phyloP scores from a whole-genome alignment of 2,888 invertebrate species.

The Tetragnatha montana region DNA sequence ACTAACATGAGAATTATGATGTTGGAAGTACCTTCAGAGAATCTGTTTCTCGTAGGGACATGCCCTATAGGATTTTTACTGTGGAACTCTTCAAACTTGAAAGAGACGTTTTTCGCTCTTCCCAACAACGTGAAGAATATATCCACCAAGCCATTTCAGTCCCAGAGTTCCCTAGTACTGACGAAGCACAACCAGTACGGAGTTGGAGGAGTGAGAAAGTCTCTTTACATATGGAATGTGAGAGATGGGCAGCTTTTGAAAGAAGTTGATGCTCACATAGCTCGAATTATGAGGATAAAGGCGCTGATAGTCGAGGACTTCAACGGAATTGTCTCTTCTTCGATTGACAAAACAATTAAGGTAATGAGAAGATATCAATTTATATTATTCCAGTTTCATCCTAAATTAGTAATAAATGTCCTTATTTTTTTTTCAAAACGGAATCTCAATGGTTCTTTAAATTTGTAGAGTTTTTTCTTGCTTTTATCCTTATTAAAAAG shows the following conservation, averaged over 20 bases:
- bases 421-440: too few species aligned
- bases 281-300: constrained; percentile 93
- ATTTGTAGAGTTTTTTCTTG: constrained; percentile 75
- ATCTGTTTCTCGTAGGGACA: constrained; percentile 48
- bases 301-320: constrained; percentile 87
- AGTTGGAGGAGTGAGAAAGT: constrained; percentile 96
- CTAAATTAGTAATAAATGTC: constrained; percentile 30
- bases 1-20: constrained; percentile 34
- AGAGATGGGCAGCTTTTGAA: constrained; percentile 88
- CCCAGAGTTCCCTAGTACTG: constrained; percentile 90
- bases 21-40: constrained; percentile 43
- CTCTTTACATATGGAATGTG: constrained; percentile 94
- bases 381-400: constrained; percentile 92
- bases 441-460: too few species aligned
- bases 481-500: neutral
- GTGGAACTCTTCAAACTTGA: constrained; percentile 76
- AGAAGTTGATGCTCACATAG: constrained; percentile 96
- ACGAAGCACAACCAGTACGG: constrained; percentile 93
- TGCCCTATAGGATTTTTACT: constrained; percentile 76
- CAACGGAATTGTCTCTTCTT: constrained; percentile 88
- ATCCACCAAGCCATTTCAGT: constrained; percentile 90
- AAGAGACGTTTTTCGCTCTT: constrained; percentile 73
- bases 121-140: constrained; percentile 89
- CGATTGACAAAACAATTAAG: constrained; percentile 97
- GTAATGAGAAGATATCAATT: constrained; percentile 86